These are phyloP conservation scores for Phoxinus dragarum DNA, from an alignment of 2,797 vertebrate genomes.

Conservation along the genomic window DNA sequence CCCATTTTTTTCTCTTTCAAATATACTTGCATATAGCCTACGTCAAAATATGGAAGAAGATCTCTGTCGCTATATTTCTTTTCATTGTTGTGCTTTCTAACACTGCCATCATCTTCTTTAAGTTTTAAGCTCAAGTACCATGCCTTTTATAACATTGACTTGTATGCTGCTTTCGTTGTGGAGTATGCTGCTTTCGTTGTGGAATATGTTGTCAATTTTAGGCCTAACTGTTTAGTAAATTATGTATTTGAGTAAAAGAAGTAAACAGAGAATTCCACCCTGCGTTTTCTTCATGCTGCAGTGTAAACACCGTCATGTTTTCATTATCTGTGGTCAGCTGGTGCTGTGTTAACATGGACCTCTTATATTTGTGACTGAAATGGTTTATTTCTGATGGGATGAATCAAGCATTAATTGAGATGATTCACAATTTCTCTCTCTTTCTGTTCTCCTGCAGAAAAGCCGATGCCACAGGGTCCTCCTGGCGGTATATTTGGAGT, in stretches of 20 bases:
- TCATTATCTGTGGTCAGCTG: constrained; percentile 14
- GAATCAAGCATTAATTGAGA: background rate
- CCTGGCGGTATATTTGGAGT: constrained; percentile 84
- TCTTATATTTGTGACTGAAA: constrained; percentile 7
- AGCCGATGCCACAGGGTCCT: constrained; percentile 81
- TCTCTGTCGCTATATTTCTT: background rate
- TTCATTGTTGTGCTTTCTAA: background rate
- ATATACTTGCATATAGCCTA: background rate
- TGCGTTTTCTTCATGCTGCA: background rate
- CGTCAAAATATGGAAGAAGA: background rate
- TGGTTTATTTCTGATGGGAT: background rate
- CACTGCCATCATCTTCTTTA: background rate
- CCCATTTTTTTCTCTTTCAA: background rate
- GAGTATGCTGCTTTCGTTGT: constrained; percentile 3
- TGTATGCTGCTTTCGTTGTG: background rate
- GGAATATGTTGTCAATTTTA: constrained; percentile 30
- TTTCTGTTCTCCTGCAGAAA: constrained; percentile 77
- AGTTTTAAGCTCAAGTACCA: background rate
- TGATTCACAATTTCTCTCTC: constrained; percentile 46
- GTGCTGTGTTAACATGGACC: background rate
- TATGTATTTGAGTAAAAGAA: background rate
- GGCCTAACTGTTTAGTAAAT: background rate
- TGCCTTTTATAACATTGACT: background rate
- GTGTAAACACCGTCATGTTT: constrained; percentile 26
- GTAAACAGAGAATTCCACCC: background rate